Conservation (phyloP, 2,797 vertebrate species). For the Enteromius argenteus region DNA sequence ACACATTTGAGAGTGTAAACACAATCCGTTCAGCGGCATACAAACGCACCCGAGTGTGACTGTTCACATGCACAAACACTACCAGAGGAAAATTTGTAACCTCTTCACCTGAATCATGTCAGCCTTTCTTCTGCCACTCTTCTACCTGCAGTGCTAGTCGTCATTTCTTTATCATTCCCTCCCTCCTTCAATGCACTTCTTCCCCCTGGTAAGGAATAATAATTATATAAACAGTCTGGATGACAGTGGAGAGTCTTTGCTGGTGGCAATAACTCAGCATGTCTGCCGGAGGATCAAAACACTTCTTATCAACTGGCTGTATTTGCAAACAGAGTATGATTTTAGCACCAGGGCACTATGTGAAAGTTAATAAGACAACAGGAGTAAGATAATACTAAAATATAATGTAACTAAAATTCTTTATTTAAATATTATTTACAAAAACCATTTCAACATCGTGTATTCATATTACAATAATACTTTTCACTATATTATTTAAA, state of each 20-base stretch:
- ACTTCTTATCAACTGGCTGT: neutral
- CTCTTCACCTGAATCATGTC: conserved; percentile 15
- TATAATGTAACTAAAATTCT: neutral
- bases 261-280: conserved; percentile 29
- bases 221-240: conserved; percentile 12
- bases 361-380: neutral
- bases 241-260: conserved; percentile 18
- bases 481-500: too few relatives aligned
- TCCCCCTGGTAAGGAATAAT: conserved; percentile 12
- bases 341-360: neutral
- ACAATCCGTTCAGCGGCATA: neutral
- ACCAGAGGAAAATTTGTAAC: neutral
- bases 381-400: neutral
- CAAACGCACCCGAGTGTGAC: neutral
- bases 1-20: neutral
- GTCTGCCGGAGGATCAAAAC: conserved; percentile 2
- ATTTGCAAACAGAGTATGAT: conserved; percentile 13
- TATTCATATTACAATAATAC: neutral
- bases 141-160: neutral
- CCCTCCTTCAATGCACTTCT: neutral
- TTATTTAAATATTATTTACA: too few relatives aligned
- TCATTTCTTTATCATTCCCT: neutral
- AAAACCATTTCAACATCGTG: too few relatives aligned
- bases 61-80: neutral
- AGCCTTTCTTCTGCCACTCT: neutral